Percentiles rank a stretch among this genome's conserved stretches.
phyloP scores from a whole-genome alignment of 2,797 vertebrate species.

The Pterois miles region DNA sequence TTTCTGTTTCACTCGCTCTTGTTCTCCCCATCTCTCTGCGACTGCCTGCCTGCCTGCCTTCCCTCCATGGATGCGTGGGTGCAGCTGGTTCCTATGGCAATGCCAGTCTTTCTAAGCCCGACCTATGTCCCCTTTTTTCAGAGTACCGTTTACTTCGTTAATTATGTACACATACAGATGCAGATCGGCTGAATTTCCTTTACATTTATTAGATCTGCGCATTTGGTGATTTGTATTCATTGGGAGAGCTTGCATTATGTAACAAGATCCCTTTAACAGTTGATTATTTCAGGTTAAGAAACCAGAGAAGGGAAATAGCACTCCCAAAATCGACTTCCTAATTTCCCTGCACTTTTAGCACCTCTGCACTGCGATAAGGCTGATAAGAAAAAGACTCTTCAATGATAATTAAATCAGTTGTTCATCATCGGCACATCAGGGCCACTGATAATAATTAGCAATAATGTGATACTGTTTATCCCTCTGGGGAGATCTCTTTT shows the following conservation, averaged over 20 bases:
- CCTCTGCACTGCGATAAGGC: slow-evolving; percentile 26
- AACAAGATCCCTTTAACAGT: not conserved
- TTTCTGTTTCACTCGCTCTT: slow-evolving; percentile 23
- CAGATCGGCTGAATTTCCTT: slow-evolving; percentile 20
- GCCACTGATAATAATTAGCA: slow-evolving; percentile 65
- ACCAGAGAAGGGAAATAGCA: not conserved
- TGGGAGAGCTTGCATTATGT: not conserved
- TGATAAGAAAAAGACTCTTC: slow-evolving; percentile 61
- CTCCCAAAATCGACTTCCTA: slow-evolving; percentile 25
- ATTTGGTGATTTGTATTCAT: slow-evolving; percentile 31
- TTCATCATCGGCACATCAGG: slow-evolving; percentile 68
- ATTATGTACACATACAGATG: slow-evolving; percentile 43
- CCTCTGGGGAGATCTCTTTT: slow-evolving; percentile 51
- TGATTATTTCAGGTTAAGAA: slow-evolving; percentile 17
- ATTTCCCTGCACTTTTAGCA: slow-evolving; percentile 35
- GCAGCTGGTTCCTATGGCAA: slow-evolving; percentile 76
- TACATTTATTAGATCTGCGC: slow-evolving; percentile 36
- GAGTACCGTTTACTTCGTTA: slow-evolving; percentile 42
- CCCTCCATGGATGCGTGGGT: slow-evolving; percentile 62
- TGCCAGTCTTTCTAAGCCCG: slow-evolving; percentile 63
- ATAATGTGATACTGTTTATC: slow-evolving; percentile 63
- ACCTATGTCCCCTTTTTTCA: slow-evolving; percentile 61
- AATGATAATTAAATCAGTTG: slow-evolving; percentile 73
- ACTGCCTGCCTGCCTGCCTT: slow-evolving; percentile 58
- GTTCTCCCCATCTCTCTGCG: slow-evolving; percentile 37